A percentile compares a stretch with the other conserved stretches of the same genome.
Evolutionary conservation across 2,113 vertebrate species (phyloP).

Genomic region (Regulus satrapa): DNA sequence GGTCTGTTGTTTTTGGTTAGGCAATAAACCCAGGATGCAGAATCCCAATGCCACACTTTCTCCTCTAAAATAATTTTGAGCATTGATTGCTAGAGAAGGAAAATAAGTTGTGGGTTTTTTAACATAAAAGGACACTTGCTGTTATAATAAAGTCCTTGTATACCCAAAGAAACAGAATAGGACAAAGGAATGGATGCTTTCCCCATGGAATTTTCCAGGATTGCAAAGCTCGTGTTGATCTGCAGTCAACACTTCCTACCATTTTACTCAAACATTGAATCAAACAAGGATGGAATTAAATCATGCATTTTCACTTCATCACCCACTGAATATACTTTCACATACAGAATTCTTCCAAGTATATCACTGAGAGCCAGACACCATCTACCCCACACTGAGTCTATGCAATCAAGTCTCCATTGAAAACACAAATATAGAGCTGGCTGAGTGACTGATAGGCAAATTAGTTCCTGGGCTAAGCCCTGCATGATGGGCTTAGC

Average conservation of each 20-base stretch:
- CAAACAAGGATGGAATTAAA: constrained; percentile 14
- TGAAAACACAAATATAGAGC: constrained; percentile 47
- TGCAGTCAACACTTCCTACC: constrained; percentile 38
- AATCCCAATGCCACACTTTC: not conserved
- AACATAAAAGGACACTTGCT: not conserved
- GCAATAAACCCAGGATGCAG: not conserved
- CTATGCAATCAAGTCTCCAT: constrained; percentile 22
- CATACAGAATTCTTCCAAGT: constrained; percentile 43
- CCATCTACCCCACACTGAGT: constrained; percentile 41
- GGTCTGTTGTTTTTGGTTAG: not conserved
- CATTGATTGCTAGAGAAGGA: not conserved
- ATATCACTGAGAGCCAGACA: constrained; percentile 42
- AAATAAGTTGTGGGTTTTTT: not conserved
- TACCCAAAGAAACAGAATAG: not conserved
- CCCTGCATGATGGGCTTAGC: not conserved
- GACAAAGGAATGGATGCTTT: not conserved
- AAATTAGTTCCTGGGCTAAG: constrained; percentile 24
- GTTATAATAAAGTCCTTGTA: not conserved
- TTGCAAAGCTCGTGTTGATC: not conserved
- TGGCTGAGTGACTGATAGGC: constrained; percentile 35
- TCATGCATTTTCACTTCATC: constrained; percentile 38
- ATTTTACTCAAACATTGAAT: constrained; percentile 35
- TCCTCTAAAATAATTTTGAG: not conserved
- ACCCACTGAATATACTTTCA: constrained; percentile 3
- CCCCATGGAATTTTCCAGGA: not conserved